phyloP scores from a whole-genome alignment of 2,888 invertebrate genomes.

The Drosophila neotestacea region DNA sequence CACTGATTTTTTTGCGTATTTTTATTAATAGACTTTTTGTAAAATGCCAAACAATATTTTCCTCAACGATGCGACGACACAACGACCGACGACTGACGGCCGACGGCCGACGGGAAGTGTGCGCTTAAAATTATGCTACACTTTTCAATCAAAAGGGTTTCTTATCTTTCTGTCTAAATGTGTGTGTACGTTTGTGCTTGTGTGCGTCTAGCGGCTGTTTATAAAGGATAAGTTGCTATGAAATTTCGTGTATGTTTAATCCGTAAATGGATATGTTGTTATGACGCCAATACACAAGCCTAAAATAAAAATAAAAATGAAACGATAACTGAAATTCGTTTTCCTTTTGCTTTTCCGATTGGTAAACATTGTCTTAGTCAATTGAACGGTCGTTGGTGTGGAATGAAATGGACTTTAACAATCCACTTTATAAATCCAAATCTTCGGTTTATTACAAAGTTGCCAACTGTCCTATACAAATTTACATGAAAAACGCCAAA shows the following conservation, averaged over 20 bases:
- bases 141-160: slow-evolving; percentile 63
- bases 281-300: slow-evolving; percentile 51
- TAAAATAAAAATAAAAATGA: slow-evolving; percentile 20
- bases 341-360: slow-evolving; percentile 19
- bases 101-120: slow-evolving; percentile 52
- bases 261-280: slow-evolving; percentile 77
- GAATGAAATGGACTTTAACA: slow-evolving; percentile 29
- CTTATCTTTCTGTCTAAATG: slow-evolving; percentile 8
- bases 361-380: slow-evolving; percentile 46
- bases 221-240: slow-evolving; percentile 75
- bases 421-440: slow-evolving; percentile 23
- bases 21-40: slow-evolving; percentile 78
- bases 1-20: slow-evolving; percentile 72
- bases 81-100: background rate
- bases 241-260: slow-evolving; percentile 71
- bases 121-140: slow-evolving; percentile 74
- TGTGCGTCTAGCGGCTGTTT: slow-evolving; percentile 71
- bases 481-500: slow-evolving; percentile 18
- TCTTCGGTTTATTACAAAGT: slow-evolving; percentile 7
- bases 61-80: slow-evolving; percentile 24
- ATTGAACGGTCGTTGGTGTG: slow-evolving; percentile 30
- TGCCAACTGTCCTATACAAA: slow-evolving; percentile 33
- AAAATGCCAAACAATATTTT: slow-evolving; percentile 69
- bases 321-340: slow-evolving; percentile 33
- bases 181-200: slow-evolving; percentile 18